These are phyloP conservation scores for Corydoras sp. DNA, from an alignment of 2,113 vertebrate species.

Conservation along the genomic window DNA sequence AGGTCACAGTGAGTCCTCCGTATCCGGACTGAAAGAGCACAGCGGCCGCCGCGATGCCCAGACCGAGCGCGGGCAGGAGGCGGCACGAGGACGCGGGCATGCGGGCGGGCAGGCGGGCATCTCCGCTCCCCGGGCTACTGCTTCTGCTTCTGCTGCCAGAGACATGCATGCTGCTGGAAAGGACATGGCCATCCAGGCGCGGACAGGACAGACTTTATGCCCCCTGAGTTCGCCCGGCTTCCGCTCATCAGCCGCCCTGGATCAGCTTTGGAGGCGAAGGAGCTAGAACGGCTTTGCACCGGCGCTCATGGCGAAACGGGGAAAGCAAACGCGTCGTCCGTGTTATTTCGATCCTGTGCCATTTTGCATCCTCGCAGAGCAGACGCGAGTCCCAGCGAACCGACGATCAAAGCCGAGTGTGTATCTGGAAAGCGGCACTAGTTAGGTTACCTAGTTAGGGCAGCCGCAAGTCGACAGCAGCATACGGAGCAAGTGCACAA, in stretches of 20 bases:
- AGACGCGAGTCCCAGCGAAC: not conserved
- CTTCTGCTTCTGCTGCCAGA: conserved; percentile 62
- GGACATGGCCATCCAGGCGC: conserved; percentile 52
- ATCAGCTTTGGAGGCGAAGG: not conserved
- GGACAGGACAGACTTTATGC: conserved; percentile 38
- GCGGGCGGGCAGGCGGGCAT: conserved; percentile 42
- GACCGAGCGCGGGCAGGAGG: conserved; percentile 59
- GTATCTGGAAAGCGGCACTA: not conserved
- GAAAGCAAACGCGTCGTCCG: not conserved
- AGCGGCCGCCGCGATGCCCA: conserved; percentile 63
- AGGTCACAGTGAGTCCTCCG: conserved; percentile 64
- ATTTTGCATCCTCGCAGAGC: not conserved
- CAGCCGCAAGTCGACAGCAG: not conserved
- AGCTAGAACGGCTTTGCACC: not conserved
- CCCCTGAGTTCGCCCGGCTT: conserved; percentile 32
- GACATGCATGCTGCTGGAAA: conserved; percentile 53
- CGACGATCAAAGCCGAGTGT: not conserved
- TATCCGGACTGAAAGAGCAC: conserved; percentile 63
- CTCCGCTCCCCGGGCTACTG: too few relatives aligned
- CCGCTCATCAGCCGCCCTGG: not conserved
- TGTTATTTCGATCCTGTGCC: not conserved
- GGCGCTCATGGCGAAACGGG: not conserved
- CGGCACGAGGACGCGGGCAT: conserved; percentile 54
- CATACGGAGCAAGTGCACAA: conserved; percentile 1
- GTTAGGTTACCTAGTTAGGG: not conserved